These are phyloP conservation scores for Brachypterus glaber DNA, from an alignment of 2,888 invertebrate genomes.

Conservation along the genomic window DNA sequence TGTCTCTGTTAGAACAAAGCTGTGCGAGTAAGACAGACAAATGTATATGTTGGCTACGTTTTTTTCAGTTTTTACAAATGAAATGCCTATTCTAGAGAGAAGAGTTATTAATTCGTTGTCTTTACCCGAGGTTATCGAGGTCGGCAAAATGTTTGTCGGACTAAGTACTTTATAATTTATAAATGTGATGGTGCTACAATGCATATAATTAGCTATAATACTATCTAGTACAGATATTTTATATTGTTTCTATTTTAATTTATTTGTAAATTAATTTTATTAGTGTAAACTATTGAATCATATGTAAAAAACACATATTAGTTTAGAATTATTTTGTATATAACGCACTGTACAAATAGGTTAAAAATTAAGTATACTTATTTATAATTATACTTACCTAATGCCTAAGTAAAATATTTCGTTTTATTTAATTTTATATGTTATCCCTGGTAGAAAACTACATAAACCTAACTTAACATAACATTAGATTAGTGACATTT, in stretches of 20 bases:
- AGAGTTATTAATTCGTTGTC: no score
- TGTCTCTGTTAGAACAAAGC: no score
- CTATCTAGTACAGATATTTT: slow-evolving; percentile 22
- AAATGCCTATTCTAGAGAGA: no score
- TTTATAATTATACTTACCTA: background rate
- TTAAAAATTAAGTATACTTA: slow-evolving; percentile 21
- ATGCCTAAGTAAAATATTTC: slow-evolving; percentile 1
- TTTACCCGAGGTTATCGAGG: no score
- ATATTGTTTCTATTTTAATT: slow-evolving; percentile 25
- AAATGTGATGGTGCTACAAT: slow-evolving; percentile 39
- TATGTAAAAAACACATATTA: slow-evolving; percentile 24
- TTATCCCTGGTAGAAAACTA: background rate
- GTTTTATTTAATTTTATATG: slow-evolving; percentile 3
- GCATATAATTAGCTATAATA: slow-evolving; percentile 25
- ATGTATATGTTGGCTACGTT: no score
- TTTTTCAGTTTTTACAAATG: no score
- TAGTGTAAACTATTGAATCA: slow-evolving; percentile 18
- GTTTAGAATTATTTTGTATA: slow-evolving; percentile 34
- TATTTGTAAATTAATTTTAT: slow-evolving; percentile 21
- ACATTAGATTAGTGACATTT: no score
- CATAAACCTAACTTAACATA: background rate
- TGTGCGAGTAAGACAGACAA: no score
- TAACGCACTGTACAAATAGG: slow-evolving; percentile 34
- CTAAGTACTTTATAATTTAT: slow-evolving; percentile 23
- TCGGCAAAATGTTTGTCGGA: no score